Percentiles rank a stretch among this genome's conserved stretches.
These are phyloP conservation scores for Adelosebastes latens DNA, from an alignment of 2,797 vertebrate genomes.

Conservation along the genomic window DNA sequence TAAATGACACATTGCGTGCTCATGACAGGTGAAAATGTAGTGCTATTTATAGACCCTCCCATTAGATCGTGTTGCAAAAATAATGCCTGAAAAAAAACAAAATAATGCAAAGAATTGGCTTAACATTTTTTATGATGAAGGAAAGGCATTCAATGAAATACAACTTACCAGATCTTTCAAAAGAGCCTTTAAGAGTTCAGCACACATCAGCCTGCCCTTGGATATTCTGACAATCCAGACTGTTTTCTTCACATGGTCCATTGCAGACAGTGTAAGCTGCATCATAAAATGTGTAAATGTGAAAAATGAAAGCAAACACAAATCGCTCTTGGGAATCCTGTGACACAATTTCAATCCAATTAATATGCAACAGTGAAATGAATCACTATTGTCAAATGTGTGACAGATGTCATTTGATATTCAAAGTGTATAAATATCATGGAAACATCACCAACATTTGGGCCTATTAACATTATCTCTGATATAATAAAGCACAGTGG, in stretches of 20 bases:
- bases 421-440: constrained; percentile 6
- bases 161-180: background rate
- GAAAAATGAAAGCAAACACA: background rate
- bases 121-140: background rate
- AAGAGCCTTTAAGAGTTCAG: background rate
- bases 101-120: background rate
- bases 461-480: background rate
- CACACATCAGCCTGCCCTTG: background rate
- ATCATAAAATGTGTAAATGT: background rate
- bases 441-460: constrained; percentile 10
- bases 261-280: background rate
- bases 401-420: constrained; percentile 30
- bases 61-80: no score
- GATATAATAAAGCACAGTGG: constrained; percentile 10
- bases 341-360: constrained; percentile 7
- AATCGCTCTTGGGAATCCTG: constrained; percentile 5
- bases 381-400: constrained; percentile 21
- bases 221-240: background rate
- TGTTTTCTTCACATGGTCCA: constrained; percentile 7
- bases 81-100: background rate
- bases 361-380: constrained; percentile 28
- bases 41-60: no score
- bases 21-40: no score
- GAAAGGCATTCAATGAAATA: background rate
- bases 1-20: no score